A percentile compares a stretch with the other conserved stretches of the same genome.
These are phyloP conservation scores for Urechis unicinctus DNA, from an alignment of 2,888 invertebrate genomes.

Conservation along the genomic window DNA sequence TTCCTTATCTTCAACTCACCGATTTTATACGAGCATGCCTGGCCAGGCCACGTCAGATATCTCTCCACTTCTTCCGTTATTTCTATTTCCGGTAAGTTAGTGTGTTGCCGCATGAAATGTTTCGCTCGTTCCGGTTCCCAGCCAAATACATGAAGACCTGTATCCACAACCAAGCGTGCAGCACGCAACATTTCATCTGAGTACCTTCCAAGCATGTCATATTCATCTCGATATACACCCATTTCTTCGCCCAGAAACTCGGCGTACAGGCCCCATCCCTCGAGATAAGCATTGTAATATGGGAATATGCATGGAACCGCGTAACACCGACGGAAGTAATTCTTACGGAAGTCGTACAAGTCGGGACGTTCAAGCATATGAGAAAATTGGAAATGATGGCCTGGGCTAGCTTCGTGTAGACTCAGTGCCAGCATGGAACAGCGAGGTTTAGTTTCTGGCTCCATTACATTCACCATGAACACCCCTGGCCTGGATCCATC, in stretches of 20 bases:
- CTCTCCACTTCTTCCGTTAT: constrained; percentile 37
- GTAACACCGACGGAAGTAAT: not conserved
- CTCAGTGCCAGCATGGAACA: not conserved
- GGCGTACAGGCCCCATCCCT: constrained; percentile 41
- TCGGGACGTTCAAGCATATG: not conserved
- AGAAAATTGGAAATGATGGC: not conserved
- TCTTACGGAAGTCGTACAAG: not conserved
- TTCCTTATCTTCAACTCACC: constrained; percentile 20
- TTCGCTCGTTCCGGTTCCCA: constrained; percentile 37
- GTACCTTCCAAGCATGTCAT: constrained; percentile 29
- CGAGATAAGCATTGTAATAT: not conserved
- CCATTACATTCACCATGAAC: not conserved
- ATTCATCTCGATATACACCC: constrained; percentile 24
- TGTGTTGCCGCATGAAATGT: constrained; percentile 33
- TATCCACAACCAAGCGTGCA: constrained; percentile 22
- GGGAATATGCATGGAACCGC: not conserved
- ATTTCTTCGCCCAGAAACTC: constrained; percentile 36
- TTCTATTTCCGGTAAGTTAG: constrained; percentile 17
- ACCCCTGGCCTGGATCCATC: not conserved
- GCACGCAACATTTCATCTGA: constrained; percentile 40
- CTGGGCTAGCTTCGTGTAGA: not conserved
- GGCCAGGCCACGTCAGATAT: constrained; percentile 47
- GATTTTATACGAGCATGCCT: constrained; percentile 28
- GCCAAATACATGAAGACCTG: constrained; percentile 2
- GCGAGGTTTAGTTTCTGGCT: not conserved